These are phyloP conservation scores for Epizoanthus scotinus DNA, from an alignment of 92 coral and sea anemone genomes.

Conservation along the genomic window DNA sequence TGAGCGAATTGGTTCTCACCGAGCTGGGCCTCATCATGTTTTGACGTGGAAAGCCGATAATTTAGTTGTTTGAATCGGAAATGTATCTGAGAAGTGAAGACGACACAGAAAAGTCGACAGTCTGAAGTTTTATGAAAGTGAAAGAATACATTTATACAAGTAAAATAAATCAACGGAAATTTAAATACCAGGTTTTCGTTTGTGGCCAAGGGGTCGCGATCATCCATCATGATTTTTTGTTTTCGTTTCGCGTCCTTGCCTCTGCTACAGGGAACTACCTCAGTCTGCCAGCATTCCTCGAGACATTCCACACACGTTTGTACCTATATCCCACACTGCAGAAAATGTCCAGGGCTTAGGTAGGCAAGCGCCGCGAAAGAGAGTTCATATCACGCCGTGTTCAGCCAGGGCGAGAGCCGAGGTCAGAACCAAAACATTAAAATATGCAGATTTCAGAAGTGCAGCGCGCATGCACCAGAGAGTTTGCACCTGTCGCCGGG, in stretches of 20 bases:
- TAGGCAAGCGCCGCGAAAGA: constrained; percentile 8
- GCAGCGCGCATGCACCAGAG: constrained; percentile 20
- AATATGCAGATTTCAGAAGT: constrained; percentile 37
- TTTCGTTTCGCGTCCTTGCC: not conserved
- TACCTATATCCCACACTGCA: not conserved
- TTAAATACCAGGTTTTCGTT: constrained; percentile 92
- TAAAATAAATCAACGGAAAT: constrained; percentile 8
- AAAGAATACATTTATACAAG: constrained; percentile 3
- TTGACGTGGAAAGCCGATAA: not conserved
- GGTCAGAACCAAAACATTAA: constrained; percentile 34
- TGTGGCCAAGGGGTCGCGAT: constrained; percentile 83
- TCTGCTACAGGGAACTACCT: not conserved
- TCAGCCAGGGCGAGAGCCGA: constrained; percentile 22
- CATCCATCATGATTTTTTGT: constrained; percentile 71
- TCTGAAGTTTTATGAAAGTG: not conserved
- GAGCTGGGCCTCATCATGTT: not conserved
- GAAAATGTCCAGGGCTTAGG: not conserved
- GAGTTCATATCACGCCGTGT: constrained; percentile 28
- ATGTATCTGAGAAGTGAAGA: not conserved
- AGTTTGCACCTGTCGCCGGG: constrained; percentile 28
- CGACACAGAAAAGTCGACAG: not conserved
- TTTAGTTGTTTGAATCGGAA: not conserved
- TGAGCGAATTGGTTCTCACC: not conserved
- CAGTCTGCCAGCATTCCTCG: not conserved
- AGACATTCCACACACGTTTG: constrained; percentile 14